Evolutionary conservation across 2,113 vertebrate genomes (phyloP).

Genomic region (Pollimyrus isidori): DNA sequence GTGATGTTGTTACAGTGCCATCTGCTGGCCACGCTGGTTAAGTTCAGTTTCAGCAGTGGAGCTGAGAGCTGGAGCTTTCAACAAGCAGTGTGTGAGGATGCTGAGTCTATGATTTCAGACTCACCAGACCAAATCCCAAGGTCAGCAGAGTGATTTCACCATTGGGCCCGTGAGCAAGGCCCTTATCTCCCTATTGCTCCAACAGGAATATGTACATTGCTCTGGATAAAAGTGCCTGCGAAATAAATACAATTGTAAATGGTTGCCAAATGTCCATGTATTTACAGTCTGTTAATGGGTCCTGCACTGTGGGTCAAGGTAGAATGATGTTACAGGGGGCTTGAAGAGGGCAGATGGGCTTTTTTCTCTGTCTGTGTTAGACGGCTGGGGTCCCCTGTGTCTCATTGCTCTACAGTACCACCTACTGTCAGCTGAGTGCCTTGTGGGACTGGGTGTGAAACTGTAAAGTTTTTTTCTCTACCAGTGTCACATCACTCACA

Average conservation of each 20-base stretch:
- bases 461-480: neutral
- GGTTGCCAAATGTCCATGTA: neutral
- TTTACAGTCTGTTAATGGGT: neutral
- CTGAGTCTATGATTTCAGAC: neutral
- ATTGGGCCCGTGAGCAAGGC: neutral
- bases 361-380: neutral
- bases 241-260: neutral
- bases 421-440: neutral
- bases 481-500: neutral
- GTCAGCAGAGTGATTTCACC: neutral
- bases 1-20: neutral
- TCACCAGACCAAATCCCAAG: neutral
- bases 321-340: neutral
- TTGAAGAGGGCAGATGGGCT: neutral
- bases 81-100: neutral
- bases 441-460: constrained; percentile 18
- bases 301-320: neutral
- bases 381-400: neutral
- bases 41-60: constrained; percentile 1
- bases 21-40: neutral
- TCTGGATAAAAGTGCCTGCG: neutral
- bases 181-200: neutral
- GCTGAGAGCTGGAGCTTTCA: neutral
- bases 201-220: neutral
- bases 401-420: neutral